Percentiles rank a stretch among this genome's conserved stretches.
phyloP scores from a whole-genome alignment of 2,113 vertebrate genomes.

The Jacana jacana region DNA sequence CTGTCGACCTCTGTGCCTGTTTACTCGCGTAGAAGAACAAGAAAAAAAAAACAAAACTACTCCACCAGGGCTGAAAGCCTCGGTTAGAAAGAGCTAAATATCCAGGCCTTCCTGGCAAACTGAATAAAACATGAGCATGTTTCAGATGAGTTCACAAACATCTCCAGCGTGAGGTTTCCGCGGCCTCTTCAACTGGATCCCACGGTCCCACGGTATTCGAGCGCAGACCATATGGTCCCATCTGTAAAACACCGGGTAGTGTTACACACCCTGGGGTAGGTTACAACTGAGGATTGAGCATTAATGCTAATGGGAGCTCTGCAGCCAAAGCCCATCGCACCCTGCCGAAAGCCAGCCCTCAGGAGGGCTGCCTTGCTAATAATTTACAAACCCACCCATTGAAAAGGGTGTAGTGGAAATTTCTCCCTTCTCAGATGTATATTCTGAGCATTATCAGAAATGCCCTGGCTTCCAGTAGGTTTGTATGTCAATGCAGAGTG shows the following conservation, averaged over 20 bases:
- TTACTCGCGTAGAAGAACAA: neutral
- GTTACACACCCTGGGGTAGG: conserved; percentile 1
- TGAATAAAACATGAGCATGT: neutral
- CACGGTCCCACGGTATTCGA: neutral
- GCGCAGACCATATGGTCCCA: conserved; percentile 11
- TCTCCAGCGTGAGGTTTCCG: neutral
- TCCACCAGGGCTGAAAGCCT: neutral
- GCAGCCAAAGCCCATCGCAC: neutral
- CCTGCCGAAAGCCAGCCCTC: neutral
- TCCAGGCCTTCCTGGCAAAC: neutral
- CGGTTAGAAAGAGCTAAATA: neutral
- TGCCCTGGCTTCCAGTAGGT: neutral
- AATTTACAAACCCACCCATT: neutral
- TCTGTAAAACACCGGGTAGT: conserved; percentile 48
- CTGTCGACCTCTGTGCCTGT: conserved; percentile 34
- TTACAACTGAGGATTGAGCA: conserved; percentile 39
- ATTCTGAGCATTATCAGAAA: neutral
- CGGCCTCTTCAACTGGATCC: neutral
- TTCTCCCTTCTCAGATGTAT: neutral
- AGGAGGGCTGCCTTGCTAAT: neutral
- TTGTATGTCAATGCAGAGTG: neutral
- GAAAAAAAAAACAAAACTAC: conserved; percentile 2
- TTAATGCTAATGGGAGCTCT: neutral
- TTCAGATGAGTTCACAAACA: neutral
- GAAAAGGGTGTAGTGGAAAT: neutral